Evolutionary conservation across 2,113 vertebrate species (phyloP).

Genomic region (Percopsis transmontana): DNA sequence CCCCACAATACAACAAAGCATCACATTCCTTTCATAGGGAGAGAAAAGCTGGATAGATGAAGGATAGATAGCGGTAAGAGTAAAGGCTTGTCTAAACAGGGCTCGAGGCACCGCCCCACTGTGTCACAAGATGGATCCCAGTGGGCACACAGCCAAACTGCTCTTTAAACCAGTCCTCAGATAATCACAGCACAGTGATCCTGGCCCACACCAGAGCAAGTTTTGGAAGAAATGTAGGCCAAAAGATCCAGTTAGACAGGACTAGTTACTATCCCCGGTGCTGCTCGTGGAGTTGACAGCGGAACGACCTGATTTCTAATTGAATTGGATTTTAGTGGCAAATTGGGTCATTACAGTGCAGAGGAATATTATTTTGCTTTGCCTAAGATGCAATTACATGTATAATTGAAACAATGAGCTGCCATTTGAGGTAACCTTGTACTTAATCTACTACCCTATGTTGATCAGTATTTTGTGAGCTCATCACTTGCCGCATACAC

Average conservation of each 20-base stretch:
- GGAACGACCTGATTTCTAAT: constrained; percentile 59
- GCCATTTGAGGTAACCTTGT: too few species aligned
- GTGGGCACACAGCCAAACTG: constrained; percentile 41
- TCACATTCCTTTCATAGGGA: too few species aligned
- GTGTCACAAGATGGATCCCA: constrained; percentile 60
- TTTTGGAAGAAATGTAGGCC: constrained; percentile 60
- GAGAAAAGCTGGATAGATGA: too few species aligned
- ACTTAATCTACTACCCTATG: too few species aligned
- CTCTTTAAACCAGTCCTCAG: constrained; percentile 57
- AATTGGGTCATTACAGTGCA: constrained; percentile 34
- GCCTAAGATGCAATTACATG: constrained; percentile 25
- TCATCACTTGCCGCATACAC: too few species aligned
- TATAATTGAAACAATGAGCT: constrained; percentile 19
- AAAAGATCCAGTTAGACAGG: constrained; percentile 57
- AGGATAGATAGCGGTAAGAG: too few species aligned
- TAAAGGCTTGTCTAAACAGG: too few species aligned
- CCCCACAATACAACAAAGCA: too few species aligned
- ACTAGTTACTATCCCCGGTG: constrained; percentile 47
- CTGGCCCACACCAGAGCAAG: constrained; percentile 37
- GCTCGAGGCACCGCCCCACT: constrained; percentile 50
- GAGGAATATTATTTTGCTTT: constrained; percentile 20
- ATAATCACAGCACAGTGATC: constrained; percentile 55
- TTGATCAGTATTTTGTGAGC: too few species aligned
- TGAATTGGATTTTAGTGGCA: constrained; percentile 33
- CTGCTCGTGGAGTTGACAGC: constrained; percentile 28